phyloP scores from a whole-genome alignment of 2,797 vertebrate species.

The Rhabdophis nuchalis region DNA sequence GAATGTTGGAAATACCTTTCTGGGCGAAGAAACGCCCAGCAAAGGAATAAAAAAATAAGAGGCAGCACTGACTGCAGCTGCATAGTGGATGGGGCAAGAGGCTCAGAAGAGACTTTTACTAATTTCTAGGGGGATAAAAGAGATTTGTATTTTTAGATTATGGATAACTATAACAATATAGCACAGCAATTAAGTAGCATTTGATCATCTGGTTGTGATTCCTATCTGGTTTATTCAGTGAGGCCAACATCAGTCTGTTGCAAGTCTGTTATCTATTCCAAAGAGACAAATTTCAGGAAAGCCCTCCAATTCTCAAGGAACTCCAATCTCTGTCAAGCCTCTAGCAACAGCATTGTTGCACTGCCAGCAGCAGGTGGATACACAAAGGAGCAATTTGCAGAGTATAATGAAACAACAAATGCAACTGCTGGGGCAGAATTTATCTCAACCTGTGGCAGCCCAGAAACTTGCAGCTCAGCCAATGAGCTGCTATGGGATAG shows the following conservation, averaged over 20 bases:
- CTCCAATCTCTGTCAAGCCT: background rate
- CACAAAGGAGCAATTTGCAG: background rate
- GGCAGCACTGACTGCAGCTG: background rate
- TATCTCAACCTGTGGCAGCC: background rate
- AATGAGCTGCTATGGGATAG: no score
- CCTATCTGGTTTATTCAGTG: background rate
- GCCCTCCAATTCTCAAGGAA: background rate
- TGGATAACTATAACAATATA: background rate
- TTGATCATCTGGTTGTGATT: background rate
- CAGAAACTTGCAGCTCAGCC: background rate
- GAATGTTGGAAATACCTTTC: no score
- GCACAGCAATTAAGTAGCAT: background rate
- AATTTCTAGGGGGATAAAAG: background rate
- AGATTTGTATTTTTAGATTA: background rate
- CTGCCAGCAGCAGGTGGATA: background rate
- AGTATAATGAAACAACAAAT: background rate
- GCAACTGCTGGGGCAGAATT: background rate
- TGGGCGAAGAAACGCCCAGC: background rate
- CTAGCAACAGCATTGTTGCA: background rate
- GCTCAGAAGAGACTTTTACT: background rate
- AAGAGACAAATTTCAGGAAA: background rate
- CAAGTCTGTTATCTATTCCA: background rate
- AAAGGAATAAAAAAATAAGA: background rate
- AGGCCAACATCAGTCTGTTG: background rate
- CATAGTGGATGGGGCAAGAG: background rate